phyloP scores from a whole-genome alignment of 2,113 vertebrate species.

The Bagarius yarrelli region DNA sequence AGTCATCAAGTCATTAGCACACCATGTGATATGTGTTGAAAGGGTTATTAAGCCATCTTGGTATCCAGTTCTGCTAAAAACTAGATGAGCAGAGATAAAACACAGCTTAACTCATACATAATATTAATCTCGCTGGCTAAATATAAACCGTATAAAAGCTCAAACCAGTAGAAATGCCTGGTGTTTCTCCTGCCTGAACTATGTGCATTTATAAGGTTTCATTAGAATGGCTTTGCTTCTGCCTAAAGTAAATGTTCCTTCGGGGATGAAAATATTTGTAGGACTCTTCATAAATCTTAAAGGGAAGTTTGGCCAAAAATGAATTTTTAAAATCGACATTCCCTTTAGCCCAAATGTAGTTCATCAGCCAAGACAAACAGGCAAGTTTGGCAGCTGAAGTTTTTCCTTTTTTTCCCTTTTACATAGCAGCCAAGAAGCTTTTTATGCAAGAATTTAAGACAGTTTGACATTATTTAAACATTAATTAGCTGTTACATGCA shows the following conservation, averaged over 20 bases:
- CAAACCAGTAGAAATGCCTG: background rate
- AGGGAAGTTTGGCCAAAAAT: background rate
- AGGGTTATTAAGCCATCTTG: conserved; percentile 1
- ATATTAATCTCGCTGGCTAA: conserved; percentile 9
- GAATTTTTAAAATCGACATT: conserved; percentile 1
- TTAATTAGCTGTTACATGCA: background rate
- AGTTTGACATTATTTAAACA: background rate
- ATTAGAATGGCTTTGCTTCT: background rate
- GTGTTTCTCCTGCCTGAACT: background rate
- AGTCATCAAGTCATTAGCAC: background rate
- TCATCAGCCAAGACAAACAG: conserved; percentile 15
- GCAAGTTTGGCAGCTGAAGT: conserved; percentile 1
- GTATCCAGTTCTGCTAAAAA: background rate
- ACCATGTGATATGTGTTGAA: background rate
- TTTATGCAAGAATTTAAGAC: conserved; percentile 1
- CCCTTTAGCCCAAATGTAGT: background rate
- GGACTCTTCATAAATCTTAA: background rate
- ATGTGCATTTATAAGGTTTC: conserved; percentile 9
- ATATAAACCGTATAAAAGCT: conserved; percentile 14
- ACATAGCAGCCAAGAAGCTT: background rate
- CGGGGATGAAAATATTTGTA: conserved; percentile 13
- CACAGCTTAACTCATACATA: background rate
- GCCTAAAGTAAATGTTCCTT: background rate
- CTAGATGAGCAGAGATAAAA: background rate
- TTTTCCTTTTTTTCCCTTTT: background rate